Evolutionary conservation across 2,888 invertebrate genomes (phyloP).

Genomic region (Cryptocheilus praepositus): DNA sequence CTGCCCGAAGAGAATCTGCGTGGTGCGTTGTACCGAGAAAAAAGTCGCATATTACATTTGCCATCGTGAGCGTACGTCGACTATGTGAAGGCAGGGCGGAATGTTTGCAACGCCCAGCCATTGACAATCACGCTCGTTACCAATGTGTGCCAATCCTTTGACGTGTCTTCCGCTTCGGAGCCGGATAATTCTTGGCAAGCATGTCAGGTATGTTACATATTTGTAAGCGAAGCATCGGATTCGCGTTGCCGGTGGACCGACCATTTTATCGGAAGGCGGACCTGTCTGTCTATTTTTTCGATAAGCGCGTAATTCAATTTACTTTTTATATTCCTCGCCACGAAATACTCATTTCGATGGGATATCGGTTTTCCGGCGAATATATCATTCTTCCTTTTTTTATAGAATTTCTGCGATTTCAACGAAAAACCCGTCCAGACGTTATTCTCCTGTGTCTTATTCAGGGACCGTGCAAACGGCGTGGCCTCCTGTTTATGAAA

Average conservation of each 20-base stretch:
- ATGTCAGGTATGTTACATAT: too few species aligned
- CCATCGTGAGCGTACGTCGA: too few species aligned
- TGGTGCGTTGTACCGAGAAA: too few species aligned
- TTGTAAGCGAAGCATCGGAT: background rate
- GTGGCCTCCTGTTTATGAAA: slow-evolving; percentile 45
- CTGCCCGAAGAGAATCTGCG: too few species aligned
- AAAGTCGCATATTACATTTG: too few species aligned
- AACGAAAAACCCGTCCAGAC: background rate
- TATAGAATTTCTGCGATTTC: too few species aligned
- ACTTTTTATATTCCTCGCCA: slow-evolving; percentile 29
- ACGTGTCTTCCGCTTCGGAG: too few species aligned
- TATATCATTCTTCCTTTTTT: background rate
- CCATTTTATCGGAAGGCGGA: background rate
- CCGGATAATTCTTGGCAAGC: too few species aligned
- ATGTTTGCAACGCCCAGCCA: too few species aligned
- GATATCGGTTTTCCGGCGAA: slow-evolving; percentile 33
- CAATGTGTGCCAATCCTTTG: too few species aligned
- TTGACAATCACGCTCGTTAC: too few species aligned
- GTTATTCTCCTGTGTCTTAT: slow-evolving; percentile 26
- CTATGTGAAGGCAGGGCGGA: too few species aligned
- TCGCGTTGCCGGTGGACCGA: background rate
- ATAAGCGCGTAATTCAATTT: slow-evolving; percentile 52
- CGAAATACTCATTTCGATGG: slow-evolving; percentile 20
- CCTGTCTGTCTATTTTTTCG: slow-evolving; percentile 22
- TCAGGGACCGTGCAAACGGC: slow-evolving; percentile 6